Base-by-base conservation (phyloP, 2,888 invertebrate genomes). In the Eretmocerus hayati region DNA sequence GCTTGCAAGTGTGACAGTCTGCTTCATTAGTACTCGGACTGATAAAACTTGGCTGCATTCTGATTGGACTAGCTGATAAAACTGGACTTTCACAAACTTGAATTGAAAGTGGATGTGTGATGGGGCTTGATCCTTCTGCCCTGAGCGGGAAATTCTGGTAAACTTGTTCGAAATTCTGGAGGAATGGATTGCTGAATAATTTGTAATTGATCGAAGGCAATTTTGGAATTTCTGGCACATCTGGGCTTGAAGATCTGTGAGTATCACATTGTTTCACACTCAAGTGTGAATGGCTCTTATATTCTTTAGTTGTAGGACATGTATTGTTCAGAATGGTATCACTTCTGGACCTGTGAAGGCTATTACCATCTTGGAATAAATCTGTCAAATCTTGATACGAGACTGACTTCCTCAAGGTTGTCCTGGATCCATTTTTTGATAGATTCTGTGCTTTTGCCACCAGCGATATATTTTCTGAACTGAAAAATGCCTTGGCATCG, bases 221-320 rank as follows among this genome's bases (percentile, higher is more conserved):
- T 37, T 64, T 58, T 1, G 65, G 63, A 6, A 69, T 59, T 19
- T 69, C 67, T 4, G 67, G 65, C 1, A 59, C 62, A 1, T 59
- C 57, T 0, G 63, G 62, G 23, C 23, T 54, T 40, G 8, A 13
- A 5, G 48, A 48, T 20, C 46, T 48, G 2, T 3, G 60, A 9
- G 22, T 35, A 16, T 31, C 31, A 4, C 42, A 58, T 2, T 44
- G 33, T 23, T 53, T 68, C 16, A 74, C 48, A 2, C 66, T 70
- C 3, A 73, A 69, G 43, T 65, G 67, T 9, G 74, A 47, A 37
- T 69, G 67, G 21, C 71, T 71, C 30, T 63, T 67, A 54, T 66
- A 74, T 2, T 71, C 65, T 42, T 62, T 67, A 2, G 62, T 46
- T 3, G 46, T 41, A 4, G 20, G 9, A 2, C 59, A 42, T 16